Conservation (phyloP, 2,113 vertebrate genomes). For the Elephas maximus region DNA sequence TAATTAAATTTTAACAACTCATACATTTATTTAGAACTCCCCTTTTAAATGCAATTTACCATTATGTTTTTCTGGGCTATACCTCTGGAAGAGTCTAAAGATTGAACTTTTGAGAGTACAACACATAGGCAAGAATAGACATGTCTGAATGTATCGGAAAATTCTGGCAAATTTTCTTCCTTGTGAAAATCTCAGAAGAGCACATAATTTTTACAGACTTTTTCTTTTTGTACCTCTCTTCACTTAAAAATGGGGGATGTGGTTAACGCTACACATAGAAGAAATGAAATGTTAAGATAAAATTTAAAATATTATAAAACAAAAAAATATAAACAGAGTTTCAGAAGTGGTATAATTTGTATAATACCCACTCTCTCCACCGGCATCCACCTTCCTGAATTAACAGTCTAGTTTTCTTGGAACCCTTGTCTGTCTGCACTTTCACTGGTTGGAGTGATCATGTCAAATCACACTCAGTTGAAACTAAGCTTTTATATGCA, state of each 20-base stretch:
- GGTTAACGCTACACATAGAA: neutral
- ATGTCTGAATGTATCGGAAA: neutral
- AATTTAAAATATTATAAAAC: conserved; percentile 32
- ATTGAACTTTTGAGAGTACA: neutral
- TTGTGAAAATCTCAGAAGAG: conserved; percentile 50
- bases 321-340: conserved; percentile 15
- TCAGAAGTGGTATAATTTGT: neutral
- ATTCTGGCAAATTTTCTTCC: neutral
- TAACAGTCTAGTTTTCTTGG: neutral
- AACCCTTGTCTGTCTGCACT: neutral
- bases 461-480: neutral
- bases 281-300: neutral
- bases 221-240: neutral
- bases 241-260: neutral
- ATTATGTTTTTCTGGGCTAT: neutral
- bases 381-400: neutral
- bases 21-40: neutral
- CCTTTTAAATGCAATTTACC: neutral
- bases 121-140: neutral
- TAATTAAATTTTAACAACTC: neutral
- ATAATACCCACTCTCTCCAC: neutral
- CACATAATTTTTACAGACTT: neutral
- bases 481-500: neutral
- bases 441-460: neutral
- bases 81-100: neutral